Evolutionary conservation across 2,888 invertebrate genomes (phyloP), one percentile per base, ranked within the genome.

Genomic region (Abscondita cerata): DNA sequence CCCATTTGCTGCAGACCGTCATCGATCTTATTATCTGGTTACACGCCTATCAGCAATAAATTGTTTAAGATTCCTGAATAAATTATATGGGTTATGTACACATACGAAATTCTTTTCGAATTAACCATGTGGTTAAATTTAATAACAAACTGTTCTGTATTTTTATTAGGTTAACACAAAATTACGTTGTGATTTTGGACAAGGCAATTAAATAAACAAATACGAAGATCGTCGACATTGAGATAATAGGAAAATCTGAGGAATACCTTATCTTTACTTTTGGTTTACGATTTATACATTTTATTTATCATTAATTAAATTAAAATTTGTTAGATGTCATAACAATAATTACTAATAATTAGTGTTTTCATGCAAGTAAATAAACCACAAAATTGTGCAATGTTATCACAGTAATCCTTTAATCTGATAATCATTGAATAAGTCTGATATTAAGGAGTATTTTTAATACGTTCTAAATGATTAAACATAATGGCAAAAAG

Each of bases 41-140:
- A 44, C 18, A 44, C 44, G 44, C 44, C 44, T 44, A 44, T 16
- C 5, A 44, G 44, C 44, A 44, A 44, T 44, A 44, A 44, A 44
- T 44, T 44, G 44, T 16, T 44, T 44, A 44, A 44, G 44, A 44
- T 44, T 44, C 44, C 44, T 44, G 44, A 44, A 44, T 44, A 44
- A 44, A 44, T 44, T 44, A 44, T 19, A 9, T n/a, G 16, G 44
- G 25, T 25, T 44, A 18, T 18, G 44, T 18, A 41, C 16, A 19
- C 44, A 44, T 44, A 15, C 44, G 18, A 44, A 44, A 44, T 44
- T 44, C 44, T 44, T 44, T 44, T 44, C 44, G 16, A 18, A 44
- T 44, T 40, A 19, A 19, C 16, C 44, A 44, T 44, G 44, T 18
- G 44, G 44, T 44, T 44, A 44, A 44, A 44, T 44, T 44, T 44